These are phyloP conservation scores for Chaetura pelagica DNA, from an alignment of 2,113 vertebrate species.

Conservation along the genomic window DNA sequence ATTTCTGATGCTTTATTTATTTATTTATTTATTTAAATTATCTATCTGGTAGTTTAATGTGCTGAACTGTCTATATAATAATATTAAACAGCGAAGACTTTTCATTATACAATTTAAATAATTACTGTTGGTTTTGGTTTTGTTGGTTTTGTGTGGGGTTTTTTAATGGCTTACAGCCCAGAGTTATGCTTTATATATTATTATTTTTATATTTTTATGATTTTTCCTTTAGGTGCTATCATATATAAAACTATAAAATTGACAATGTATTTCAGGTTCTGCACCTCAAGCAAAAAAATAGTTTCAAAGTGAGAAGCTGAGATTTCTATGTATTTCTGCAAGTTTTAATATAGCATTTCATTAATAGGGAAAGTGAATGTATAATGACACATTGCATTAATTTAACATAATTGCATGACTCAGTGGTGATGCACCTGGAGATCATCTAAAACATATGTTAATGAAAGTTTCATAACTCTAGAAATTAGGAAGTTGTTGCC, in stretches of 20 bases:
- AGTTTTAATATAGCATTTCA: slow-evolving; percentile 18
- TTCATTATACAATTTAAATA: neutral
- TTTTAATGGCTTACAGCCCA: neutral
- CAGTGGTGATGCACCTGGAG: neutral
- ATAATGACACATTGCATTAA: neutral
- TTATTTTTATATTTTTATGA: neutral
- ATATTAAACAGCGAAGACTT: neutral
- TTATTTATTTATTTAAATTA: no score
- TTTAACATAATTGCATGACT: slow-evolving; percentile 30
- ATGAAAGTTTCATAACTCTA: neutral
- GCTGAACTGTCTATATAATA: neutral
- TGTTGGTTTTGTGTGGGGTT: no score
- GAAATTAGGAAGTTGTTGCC: neutral
- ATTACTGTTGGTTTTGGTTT: neutral
- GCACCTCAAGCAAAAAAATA: neutral
- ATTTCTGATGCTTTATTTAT: neutral
- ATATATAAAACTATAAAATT: neutral
- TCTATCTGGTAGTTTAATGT: neutral
- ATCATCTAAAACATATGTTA: neutral
- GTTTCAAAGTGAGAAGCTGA: neutral
- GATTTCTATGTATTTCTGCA: neutral
- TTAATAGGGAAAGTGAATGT: neutral
- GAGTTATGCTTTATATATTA: neutral
- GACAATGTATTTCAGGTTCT: neutral
- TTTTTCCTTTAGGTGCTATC: neutral